phyloP scores from a whole-genome alignment of 2,888 invertebrate species.

The Dynastes hyllus region DNA sequence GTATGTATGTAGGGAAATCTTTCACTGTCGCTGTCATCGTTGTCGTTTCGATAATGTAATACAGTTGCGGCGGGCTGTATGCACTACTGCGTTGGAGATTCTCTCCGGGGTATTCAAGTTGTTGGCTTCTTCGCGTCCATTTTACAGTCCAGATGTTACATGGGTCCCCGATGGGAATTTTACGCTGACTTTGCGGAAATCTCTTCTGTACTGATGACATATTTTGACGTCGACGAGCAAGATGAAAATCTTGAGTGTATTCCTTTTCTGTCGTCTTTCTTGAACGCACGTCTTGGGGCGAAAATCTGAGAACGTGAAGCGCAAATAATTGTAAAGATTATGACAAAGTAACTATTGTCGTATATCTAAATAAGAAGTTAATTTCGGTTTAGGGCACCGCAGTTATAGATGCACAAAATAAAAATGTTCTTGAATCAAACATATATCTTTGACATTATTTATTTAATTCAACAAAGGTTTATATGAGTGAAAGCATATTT shows the following conservation, averaged over 20 bases:
- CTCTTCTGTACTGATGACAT: not conserved
- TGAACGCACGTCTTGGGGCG: no score
- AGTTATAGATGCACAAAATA: no score
- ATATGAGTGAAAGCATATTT: no score
- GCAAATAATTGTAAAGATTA: no score
- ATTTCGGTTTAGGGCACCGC: no score
- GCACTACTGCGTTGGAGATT: not conserved
- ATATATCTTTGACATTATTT: no score
- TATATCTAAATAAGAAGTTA: no score
- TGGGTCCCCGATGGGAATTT: conserved; percentile 23
- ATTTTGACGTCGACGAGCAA: not conserved
- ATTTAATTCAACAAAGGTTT: no score
- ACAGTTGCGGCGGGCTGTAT: not conserved
- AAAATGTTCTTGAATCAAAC: no score
- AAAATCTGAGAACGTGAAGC: no score
- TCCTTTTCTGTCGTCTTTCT: no score
- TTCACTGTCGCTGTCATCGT: not conserved
- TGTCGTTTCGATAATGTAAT: conserved; percentile 24
- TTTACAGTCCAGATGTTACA: conserved; percentile 2
- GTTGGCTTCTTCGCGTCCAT: conserved; percentile 18
- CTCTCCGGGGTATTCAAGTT: conserved; percentile 18
- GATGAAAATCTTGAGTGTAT: not conserved
- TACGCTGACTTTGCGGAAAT: not conserved
- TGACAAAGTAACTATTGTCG: no score
- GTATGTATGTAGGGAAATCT: not conserved